Conservation (phyloP, 2,888 invertebrate species). For the Hanleya hanleyi region DNA sequence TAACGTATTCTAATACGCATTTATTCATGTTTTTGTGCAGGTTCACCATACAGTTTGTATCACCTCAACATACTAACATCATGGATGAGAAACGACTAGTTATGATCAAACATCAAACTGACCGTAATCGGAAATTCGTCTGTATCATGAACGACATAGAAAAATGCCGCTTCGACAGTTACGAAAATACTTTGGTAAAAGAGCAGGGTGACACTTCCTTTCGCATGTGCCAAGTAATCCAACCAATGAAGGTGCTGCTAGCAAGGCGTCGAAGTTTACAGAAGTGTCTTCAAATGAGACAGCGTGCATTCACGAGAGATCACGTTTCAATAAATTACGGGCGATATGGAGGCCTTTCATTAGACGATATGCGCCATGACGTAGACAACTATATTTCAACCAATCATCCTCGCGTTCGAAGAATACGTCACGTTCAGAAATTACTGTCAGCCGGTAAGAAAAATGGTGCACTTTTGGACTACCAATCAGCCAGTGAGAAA, state of each 20-base stretch:
- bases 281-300: neutral
- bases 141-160: neutral
- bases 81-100: neutral
- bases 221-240: neutral
- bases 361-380: slow-evolving; percentile 4
- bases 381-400: neutral
- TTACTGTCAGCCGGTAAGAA: neutral
- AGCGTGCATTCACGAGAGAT: neutral
- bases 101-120: neutral
- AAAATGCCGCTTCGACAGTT: neutral
- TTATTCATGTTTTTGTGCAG: too few species aligned
- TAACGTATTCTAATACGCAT: too few species aligned
- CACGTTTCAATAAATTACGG: neutral
- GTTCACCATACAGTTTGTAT: too few species aligned
- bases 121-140: neutral
- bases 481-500: neutral
- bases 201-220: neutral
- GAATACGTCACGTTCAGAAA: neutral
- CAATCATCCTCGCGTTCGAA: neutral
- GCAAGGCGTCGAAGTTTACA: neutral
- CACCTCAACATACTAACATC: neutral
- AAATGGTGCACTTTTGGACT: neutral
- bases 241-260: neutral
- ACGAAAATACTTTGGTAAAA: neutral
- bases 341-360: neutral